Evolutionary conservation across 2,888 invertebrate species (phyloP), one percentile per base, ranked within the genome.

Genomic region (Cephus spinipes): DNA sequence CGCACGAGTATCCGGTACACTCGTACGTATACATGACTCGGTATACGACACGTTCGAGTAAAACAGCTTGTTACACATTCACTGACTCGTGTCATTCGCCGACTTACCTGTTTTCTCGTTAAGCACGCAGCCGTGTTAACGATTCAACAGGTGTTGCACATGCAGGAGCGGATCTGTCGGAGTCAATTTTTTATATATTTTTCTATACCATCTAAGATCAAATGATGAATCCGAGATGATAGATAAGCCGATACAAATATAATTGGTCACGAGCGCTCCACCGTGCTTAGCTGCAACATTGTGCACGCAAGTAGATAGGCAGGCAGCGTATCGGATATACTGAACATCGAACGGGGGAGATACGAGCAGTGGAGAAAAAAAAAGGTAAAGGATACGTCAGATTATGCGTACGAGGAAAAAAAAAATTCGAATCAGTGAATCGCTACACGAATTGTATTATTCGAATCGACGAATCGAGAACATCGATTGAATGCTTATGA

Each of bases 91-190:
- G 82, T 85, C 84, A 79, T 83, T 81, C 81, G 78, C 79, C 79
- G 80, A 81, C 83, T 83, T 85, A 85, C 82, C 83, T 31, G 55
- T 55, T 40, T 85, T 80, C 84, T 84, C 83, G 83, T 85, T 85
- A 85, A 84, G 81, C 83, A 73, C 77, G 77, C 79, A 83, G 81
- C 81, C 77, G 77, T 23, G 80, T 80, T 83, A 85, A 85, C 83
- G 85, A 85, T 85, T 85, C 85, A 85, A 85, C 85, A 85, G 85
- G 85, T 85, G 85, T 84, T 83, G 84, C 85, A 75, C 82, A 55
- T 23, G 40, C 15, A 15, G 55, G 55, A 55, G 23, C 55, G 23
- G 23, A 55, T 55, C 23, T 55, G 23, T 9, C 23, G 55, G 9
- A 55, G 23, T 23, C 0, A 2, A 40, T 40, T 40, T 69, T 73